Conservation (phyloP, 2,797 vertebrate genomes). For the Schizopygopsis malacanthus region DNA sequence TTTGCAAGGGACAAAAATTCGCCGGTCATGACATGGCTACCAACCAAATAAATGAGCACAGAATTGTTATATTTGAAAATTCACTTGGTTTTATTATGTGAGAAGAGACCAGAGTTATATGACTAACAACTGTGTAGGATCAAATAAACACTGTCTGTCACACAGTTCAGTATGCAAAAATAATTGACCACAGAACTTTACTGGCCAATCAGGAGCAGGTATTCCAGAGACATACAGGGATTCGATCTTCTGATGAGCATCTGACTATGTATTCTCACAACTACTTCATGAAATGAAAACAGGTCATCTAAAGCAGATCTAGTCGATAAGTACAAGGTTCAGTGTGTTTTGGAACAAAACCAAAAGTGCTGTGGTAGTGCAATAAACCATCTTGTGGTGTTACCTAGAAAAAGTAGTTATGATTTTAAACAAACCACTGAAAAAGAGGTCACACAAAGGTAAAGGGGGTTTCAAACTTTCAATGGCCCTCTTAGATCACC, state of each 20-base stretch:
- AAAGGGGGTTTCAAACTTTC: not conserved
- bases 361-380: not conserved
- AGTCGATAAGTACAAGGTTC: conserved; percentile 23
- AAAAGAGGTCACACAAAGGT: not conserved
- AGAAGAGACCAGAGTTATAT: no score
- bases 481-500: not conserved
- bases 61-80: no score
- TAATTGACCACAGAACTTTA: not conserved
- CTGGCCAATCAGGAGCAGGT: not conserved
- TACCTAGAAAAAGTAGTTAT: not conserved
- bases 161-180: not conserved
- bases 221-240: not conserved
- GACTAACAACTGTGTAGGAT: not conserved
- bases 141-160: not conserved
- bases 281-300: not conserved
- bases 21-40: not conserved
- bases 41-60: not conserved
- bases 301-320: not conserved
- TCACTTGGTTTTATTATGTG: not conserved
- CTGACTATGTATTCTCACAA: not conserved
- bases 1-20: not conserved
- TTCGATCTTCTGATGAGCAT: not conserved
- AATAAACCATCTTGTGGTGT: conserved; percentile 2
- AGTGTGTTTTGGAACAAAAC: conserved; percentile 29
- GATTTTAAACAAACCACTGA: conserved; percentile 15